Base-by-base conservation (phyloP, 53 echinoderm and acorn worm genomes). In the Henricia sp. region DNA sequence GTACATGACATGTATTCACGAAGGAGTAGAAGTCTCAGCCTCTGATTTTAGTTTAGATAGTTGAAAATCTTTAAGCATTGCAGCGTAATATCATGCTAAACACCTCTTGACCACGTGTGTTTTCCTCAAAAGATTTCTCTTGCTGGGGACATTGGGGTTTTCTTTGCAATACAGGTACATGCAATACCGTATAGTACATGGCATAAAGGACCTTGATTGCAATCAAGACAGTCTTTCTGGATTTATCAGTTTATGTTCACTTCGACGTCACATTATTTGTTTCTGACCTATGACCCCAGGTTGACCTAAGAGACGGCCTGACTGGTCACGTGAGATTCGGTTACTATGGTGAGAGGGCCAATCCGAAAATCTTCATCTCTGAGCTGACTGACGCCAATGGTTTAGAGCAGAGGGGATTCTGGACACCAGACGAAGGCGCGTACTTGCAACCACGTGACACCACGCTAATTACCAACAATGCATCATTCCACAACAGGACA, bases 361-460 rank as follows among this genome's bases (percentile, higher is more conserved):
- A 46, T 8, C 93, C 93, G 0, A 82, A 58, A 11, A 87, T 91
- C 14, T 89, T 37, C 41, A 88, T 93, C 39, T 93, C 91, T 2
- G 96, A 96, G 37, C 75, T 96, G 10, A 34, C 71, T 34, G 89
- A 92, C 14, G 16, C 37, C 24, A 50, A 33, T 17, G 85, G 88
- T 30, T 77, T 92, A 55, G 66, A 92, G 57, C 71, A 96, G 96
- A 82, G 92, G 48, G 96, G 96, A 3, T 66, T 66, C 36, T 96
- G 96, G 96, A 90, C 78, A n/a, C n/a, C 42, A 19, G 43, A 17
- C 0, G 38, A 70, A 26, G 90, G 90, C 19, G 57, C 86, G 9
- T 54, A 93, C 62, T 37, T 90, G 37, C 59, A 35, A n/a, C 74
- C 85, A 11, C 34, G 57, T 26, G 51, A 69, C 26, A 69, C 52